A percentile compares a stretch with the other conserved stretches of the same genome.
Evolutionary conservation across 2,113 vertebrate species (phyloP).

Genomic region (Rattus norvegicus): DNA sequence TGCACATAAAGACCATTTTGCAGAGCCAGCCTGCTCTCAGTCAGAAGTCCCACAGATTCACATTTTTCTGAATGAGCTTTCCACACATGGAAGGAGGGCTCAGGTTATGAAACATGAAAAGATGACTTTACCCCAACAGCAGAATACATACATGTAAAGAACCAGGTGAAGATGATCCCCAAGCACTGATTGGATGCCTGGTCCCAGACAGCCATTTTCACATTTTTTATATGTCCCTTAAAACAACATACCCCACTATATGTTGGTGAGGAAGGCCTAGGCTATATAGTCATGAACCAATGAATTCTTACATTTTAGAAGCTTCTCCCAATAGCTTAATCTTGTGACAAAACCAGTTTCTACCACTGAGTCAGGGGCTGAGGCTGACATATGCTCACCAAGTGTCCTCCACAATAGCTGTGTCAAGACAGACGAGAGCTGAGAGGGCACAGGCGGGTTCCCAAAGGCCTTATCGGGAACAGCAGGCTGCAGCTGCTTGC

Average conservation of each 20-base stretch:
- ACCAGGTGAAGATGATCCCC: accelerated
- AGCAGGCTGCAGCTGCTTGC: accelerated
- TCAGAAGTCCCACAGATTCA: neutral
- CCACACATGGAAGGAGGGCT: neutral
- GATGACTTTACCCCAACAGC: neutral
- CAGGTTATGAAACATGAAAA: neutral
- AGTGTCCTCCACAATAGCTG: neutral
- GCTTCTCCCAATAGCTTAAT: neutral
- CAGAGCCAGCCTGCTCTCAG: neutral
- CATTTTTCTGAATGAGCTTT: neutral
- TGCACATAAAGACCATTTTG: neutral
- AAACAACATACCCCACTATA: accelerated
- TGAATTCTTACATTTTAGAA: neutral
- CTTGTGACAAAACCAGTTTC: neutral
- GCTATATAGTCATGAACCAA: neutral
- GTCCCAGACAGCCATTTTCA: neutral
- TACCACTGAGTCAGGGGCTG: neutral
- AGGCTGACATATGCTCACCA: accelerated
- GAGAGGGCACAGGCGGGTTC: neutral
- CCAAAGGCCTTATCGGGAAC: neutral
- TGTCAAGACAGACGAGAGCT: too few species aligned
- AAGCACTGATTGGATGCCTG: neutral
- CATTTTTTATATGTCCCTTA: neutral
- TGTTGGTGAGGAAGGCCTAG: neutral
- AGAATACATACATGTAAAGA: accelerated